Evolutionary conservation across 2,797 vertebrate species (phyloP).

Genomic region (Pseudochaenichthys georgianus): DNA sequence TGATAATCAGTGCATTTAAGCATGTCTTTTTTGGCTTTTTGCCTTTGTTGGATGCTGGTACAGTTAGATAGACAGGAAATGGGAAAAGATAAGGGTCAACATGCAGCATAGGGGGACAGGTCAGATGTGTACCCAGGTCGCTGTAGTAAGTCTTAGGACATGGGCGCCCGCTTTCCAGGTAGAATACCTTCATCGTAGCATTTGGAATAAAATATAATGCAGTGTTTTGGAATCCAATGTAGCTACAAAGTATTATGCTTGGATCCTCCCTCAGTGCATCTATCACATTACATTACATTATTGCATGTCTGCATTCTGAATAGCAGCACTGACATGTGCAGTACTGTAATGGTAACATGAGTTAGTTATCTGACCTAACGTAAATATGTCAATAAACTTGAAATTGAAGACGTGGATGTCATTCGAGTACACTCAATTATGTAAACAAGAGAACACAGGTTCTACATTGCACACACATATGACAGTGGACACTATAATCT

Average conservation of each 20-base stretch:
- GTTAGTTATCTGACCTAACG: background rate
- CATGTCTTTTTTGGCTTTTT: too few relatives aligned
- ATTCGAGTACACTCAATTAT: conserved; percentile 11
- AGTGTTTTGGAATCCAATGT: conserved; percentile 8
- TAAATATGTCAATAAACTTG: conserved; percentile 17
- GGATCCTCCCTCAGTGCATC: background rate
- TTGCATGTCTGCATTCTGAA: background rate
- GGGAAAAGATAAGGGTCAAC: too few relatives aligned
- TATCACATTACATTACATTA: background rate
- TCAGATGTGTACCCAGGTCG: too few relatives aligned
- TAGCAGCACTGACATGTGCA: background rate
- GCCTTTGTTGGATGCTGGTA: too few relatives aligned
- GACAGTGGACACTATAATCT: background rate
- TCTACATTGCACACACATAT: conserved; percentile 4
- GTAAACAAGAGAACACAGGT: conserved; percentile 22
- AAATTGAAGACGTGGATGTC: background rate
- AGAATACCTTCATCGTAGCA: background rate
- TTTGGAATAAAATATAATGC: background rate
- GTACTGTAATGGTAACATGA: background rate
- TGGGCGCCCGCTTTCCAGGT: too few relatives aligned
- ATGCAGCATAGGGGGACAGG: too few relatives aligned
- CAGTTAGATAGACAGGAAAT: too few relatives aligned
- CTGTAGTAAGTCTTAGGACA: too few relatives aligned
- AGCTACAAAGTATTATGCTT: background rate
- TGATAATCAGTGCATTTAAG: conserved; percentile 2